Evolutionary conservation across 2,888 invertebrate genomes (phyloP), one percentile per base, ranked within the genome.

Genomic region (Microplitis manilae): DNA sequence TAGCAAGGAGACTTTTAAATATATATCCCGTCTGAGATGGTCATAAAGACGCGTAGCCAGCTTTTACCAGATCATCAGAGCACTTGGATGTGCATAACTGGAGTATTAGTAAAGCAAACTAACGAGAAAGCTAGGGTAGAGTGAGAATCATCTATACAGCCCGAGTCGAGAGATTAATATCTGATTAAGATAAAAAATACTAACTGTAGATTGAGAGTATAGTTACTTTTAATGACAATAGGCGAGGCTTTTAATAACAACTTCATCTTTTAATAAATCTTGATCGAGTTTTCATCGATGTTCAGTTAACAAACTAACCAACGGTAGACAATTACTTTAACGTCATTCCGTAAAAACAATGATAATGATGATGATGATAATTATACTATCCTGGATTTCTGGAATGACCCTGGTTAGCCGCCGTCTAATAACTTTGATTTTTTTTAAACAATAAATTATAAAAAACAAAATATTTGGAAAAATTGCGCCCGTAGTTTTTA

Each of bases 161-260:
- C 50, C 13, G 13, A 50, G 9, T 50, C 13, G 1, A 0, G 8
- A 50, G 50, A 50, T 50, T 50, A 50, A 50, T 65, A 30, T 13
- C 20, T 20, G 13, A 13, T 20, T 20, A 6, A 65, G 38, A 65
- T 65, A 30, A 60, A 38, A 9, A 68, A 59, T 61, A 61, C n/a
- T 75, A 78, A 83, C 84, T 85, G 85, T 85, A 85, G 84, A 85
- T 84, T 76, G 65, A 61, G 71, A 62, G 79, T 76, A 8, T 67
- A 70, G 73, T 65, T 69, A 70, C 77, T 85, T 84, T 86, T 85
- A 81, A 83, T 79, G 84, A 85, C 83, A 84, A 86, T 86, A 76
- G 81, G 85, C 84, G 82, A 85, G 84, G 84, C 79, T 83, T 81
- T 84, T 78, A 72, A 77, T 69, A 81, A 76, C 77, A 81, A 85